Base-by-base conservation (phyloP, 2,113 vertebrate species). In the Xyliphius kryptos region DNA sequence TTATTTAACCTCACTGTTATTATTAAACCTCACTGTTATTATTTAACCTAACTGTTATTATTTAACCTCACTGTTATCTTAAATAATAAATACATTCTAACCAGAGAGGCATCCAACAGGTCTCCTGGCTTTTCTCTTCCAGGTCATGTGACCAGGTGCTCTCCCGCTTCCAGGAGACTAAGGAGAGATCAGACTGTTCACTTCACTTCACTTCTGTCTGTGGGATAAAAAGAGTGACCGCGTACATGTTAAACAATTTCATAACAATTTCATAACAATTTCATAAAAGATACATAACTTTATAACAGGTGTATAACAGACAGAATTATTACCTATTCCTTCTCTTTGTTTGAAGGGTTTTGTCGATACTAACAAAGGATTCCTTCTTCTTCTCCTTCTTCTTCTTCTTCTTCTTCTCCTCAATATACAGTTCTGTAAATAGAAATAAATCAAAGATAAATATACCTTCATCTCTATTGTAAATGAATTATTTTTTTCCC, bases 141-240 rank as follows among this genome's bases (percentile, higher is more conserved):
- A 87, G 84, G 83, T 88, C 86, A 88, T 86, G 84, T 88, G 85
- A 86, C 83, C 83, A 77, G 73, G 77, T 76, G 79, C 81, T 69
- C 72, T 73, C 78, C 79, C 78, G 74, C 78, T 73, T 80, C 70
- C 73, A 77, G 67, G 74, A 75, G 78, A 80, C 80, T 62, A 38
- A 38, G 72, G 61, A 67, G 54, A 68, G 32, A 41, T 69, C 62
- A 11, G 43, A 68, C 63, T 49, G 56, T n/a, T n/a, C n/a, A n/a
- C n/a, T 74, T 68, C 68, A 66, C 61, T 26, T 2, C 59, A 71
- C 20, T 22, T 68, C n/a, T 48, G 66, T 69, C 74, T 74, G 58
- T 5, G 2, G n/a, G 48, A 14, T 22, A 9, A 2, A 1, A 2
- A 46, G 3, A 26, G 14, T 58, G 61, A 47, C n/a, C n/a, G n/a